These are phyloP conservation scores for Argya squamiceps DNA, from an alignment of 2,797 vertebrate species.

Conservation along the genomic window DNA sequence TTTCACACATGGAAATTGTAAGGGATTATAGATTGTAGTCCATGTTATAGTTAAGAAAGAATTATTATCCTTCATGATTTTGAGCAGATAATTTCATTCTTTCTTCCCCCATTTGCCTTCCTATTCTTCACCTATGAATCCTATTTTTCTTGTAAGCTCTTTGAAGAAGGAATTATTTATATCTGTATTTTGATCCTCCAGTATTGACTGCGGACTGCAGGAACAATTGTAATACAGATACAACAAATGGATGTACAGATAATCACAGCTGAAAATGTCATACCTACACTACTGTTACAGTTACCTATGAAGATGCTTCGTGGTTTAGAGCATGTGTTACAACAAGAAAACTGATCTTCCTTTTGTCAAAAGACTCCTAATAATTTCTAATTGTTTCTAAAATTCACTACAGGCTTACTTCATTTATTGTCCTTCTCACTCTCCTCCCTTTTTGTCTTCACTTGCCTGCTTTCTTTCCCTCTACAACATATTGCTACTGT, in stretches of 20 bases:
- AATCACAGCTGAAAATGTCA: not conserved
- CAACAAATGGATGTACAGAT: not conserved
- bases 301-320: not conserved
- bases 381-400: not conserved
- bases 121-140: not conserved
- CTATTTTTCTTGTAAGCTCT: not conserved
- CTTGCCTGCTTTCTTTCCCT: constrained; percentile 9
- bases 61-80: not conserved
- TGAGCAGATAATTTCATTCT: not conserved
- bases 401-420: not conserved
- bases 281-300: not conserved
- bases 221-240: not conserved
- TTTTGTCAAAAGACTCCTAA: not conserved
- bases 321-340: not conserved
- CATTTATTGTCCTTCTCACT: constrained; percentile 2
- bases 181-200: not conserved
- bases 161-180: not conserved
- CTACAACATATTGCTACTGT: constrained; percentile 52
- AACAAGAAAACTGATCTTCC: not conserved
- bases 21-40: not conserved
- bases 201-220: not conserved
- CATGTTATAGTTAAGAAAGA: not conserved
- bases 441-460: constrained; percentile 4
- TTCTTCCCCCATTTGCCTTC: not conserved
- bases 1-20: not conserved